phyloP scores from a whole-genome alignment of 1,140 invertebrate genomes.

The Zaprionus camerounensis region DNA sequence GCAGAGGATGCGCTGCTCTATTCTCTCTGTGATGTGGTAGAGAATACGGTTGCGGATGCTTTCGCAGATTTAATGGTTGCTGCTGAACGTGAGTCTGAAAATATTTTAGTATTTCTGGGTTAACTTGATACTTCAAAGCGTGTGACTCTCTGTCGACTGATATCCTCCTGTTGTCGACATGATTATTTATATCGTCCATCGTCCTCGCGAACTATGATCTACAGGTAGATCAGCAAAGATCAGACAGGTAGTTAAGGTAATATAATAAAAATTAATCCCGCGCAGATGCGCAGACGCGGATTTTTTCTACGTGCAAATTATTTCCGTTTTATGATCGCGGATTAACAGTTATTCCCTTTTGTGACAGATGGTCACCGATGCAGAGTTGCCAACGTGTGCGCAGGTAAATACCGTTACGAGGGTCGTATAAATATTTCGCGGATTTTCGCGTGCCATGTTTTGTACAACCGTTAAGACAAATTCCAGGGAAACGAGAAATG shows the following conservation, averaged over 20 bases:
- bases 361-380: constrained; percentile 49
- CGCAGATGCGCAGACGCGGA: constrained; percentile 17
- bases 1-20: no score
- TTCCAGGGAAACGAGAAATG: neutral
- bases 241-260: constrained; percentile 4
- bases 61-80: neutral
- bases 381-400: constrained; percentile 21
- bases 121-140: constrained; percentile 7
- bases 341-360: constrained; percentile 60
- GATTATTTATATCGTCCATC: constrained; percentile 36
- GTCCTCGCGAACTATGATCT: constrained; percentile 6
- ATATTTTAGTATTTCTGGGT: neutral
- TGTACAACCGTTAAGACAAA: neutral
- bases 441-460: neutral
- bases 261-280: neutral
- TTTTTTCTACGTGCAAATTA: constrained; percentile 3
- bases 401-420: constrained; percentile 1
- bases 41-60: neutral
- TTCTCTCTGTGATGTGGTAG: no score
- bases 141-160: constrained; percentile 36
- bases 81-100: neutral
- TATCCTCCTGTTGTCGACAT: constrained; percentile 41
- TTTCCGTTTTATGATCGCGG: constrained; percentile 47
- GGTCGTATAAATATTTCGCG: neutral
- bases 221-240: constrained; percentile 14